Percentiles rank a stretch among this genome's conserved stretches.
phyloP scores from a whole-genome alignment of 2,888 invertebrate species.

The Cabera pusaria region DNA sequence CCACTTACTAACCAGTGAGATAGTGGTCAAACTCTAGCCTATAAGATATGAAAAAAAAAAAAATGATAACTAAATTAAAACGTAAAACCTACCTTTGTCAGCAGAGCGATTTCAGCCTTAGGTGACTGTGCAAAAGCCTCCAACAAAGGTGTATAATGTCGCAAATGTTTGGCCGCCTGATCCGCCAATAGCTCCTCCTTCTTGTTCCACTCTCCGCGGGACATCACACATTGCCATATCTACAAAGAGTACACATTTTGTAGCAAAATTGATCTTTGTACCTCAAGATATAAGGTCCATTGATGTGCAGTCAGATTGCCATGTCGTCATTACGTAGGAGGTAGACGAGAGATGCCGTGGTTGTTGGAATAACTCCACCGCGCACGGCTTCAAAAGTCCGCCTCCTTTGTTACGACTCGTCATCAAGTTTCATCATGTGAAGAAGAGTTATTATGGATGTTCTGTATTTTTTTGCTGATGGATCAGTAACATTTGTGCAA shows the following conservation, averaged over 20 bases:
- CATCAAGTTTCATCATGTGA: conserved; percentile 79
- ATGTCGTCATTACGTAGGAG: conserved; percentile 56
- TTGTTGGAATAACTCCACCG: conserved; percentile 59
- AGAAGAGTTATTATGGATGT: neutral
- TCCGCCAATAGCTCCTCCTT: conserved; percentile 98
- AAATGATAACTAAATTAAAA: conserved; percentile 1
- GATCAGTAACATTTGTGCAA: too few species aligned
- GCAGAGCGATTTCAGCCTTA: conserved; percentile 93
- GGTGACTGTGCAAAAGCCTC: conserved; percentile 93
- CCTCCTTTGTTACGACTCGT: conserved; percentile 71
- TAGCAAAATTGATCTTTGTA: too few species aligned
- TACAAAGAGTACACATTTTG: conserved; percentile 59
- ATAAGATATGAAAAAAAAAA: too few species aligned
- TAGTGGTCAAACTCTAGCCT: too few species aligned
- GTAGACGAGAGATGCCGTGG: conserved; percentile 33
- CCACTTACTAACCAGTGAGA: too few species aligned
- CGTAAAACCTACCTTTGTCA: conserved; percentile 87
- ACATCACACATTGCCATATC: conserved; percentile 98
- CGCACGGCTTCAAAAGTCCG: conserved; percentile 35
- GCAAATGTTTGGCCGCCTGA: conserved; percentile 95
- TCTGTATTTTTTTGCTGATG: neutral
- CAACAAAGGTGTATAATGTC: conserved; percentile 93
- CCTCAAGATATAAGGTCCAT: neutral
- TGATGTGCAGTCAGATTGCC: conserved; percentile 63
- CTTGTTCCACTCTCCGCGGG: conserved; percentile 98